Percentiles rank a stretch among this genome's conserved stretches.
phyloP scores from a whole-genome alignment of 2,888 invertebrate species.

The Himalopsyche anomala region DNA sequence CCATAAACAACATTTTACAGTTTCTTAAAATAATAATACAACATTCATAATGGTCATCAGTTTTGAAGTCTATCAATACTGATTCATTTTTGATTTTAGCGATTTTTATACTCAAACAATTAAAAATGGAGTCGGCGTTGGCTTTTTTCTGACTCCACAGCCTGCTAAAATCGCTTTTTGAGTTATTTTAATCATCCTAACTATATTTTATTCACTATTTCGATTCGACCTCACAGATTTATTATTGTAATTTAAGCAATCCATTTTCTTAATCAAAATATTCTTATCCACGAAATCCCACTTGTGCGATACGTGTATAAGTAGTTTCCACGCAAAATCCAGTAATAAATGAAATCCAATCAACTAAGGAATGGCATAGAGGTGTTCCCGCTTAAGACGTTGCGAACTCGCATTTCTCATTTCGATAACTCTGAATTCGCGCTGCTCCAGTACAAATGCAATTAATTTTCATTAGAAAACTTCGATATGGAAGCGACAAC shows the following conservation, averaged over 20 bases:
- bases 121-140: too few relatives aligned
- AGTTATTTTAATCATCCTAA: too few relatives aligned
- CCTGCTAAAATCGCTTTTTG: too few relatives aligned
- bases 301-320: background rate
- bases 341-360: conserved; percentile 42
- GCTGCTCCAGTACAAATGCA: conserved; percentile 49
- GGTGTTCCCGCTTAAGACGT: background rate
- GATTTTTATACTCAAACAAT: too few relatives aligned
- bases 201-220: background rate
- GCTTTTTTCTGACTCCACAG: too few relatives aligned
- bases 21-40: too few relatives aligned
- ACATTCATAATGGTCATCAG: too few relatives aligned
- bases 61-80: too few relatives aligned
- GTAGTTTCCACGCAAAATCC: conserved; percentile 33
- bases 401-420: conserved; percentile 54
- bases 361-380: conserved; percentile 1
- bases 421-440: conserved; percentile 53
- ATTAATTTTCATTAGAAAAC: conserved; percentile 61
- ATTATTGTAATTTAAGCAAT: conserved; percentile 5
- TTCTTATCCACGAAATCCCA: background rate
- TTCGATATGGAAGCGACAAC: conserved; percentile 31
- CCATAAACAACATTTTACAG: too few relatives aligned
- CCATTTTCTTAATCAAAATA: conserved; percentile 18
- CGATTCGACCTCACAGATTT: background rate
- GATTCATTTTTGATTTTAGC: too few relatives aligned